phyloP scores from a whole-genome alignment of 1,140 invertebrate species.

The Galendromus occidentalis region DNA sequence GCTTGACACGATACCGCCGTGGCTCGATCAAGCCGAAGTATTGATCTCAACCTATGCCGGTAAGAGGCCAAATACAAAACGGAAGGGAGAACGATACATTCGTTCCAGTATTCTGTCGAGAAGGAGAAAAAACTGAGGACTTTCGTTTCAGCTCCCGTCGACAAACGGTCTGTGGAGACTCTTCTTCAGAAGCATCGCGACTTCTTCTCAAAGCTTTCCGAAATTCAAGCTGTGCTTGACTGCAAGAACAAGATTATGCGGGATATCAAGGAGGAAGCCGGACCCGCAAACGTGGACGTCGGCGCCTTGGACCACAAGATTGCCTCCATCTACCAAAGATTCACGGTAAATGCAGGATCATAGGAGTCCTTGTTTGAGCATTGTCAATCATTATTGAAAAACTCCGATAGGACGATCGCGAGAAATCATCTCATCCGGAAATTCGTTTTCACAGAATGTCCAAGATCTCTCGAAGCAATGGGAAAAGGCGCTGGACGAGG shows the following conservation, averaged over 20 bases:
- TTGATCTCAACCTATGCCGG: constrained; percentile 41
- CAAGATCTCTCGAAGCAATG: constrained; percentile 35
- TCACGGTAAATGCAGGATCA: not conserved
- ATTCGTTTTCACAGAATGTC: constrained; percentile 2
- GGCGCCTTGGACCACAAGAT: not conserved
- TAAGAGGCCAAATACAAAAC: constrained; percentile 15
- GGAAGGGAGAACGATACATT: too few species aligned
- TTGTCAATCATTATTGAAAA: not conserved
- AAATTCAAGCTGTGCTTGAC: not conserved
- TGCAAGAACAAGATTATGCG: constrained; percentile 10
- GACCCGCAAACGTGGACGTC: not conserved
- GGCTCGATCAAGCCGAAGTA: constrained; percentile 61
- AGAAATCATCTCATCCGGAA: too few species aligned
- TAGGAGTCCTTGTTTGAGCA: not conserved
- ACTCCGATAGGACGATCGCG: too few species aligned
- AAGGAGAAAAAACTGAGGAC: not conserved
- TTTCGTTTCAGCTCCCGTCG: not conserved
- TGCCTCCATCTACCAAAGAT: not conserved
- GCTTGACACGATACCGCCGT: constrained; percentile 56
- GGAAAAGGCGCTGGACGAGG: constrained; percentile 54
- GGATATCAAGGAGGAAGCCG: not conserved
- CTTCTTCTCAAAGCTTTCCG: not conserved
- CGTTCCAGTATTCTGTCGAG: too few species aligned
- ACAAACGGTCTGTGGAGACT: not conserved
- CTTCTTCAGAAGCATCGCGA: not conserved